Evolutionary conservation across 1,140 invertebrate genomes (phyloP).

Genomic region (Dufourea novaeangliae): DNA sequence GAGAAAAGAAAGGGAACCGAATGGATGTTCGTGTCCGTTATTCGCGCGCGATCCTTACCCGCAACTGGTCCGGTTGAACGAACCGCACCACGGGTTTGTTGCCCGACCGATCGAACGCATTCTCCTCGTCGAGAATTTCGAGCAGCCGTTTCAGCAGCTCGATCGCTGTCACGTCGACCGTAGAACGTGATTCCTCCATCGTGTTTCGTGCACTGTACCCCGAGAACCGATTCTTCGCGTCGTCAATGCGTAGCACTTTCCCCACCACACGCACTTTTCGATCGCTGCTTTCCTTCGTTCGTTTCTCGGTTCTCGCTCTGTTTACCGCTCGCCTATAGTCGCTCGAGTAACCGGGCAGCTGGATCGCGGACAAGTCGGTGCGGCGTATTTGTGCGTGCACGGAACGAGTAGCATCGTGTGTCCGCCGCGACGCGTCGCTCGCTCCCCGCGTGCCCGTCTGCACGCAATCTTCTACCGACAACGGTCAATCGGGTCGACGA

Average conservation of each 20-base stretch:
- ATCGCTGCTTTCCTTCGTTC: no score
- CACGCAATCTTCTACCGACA: background rate
- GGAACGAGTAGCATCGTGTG: background rate
- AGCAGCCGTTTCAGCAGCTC: constrained; percentile 68
- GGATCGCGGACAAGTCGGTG: no score
- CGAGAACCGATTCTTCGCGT: background rate
- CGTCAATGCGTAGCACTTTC: background rate
- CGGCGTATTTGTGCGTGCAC: no score
- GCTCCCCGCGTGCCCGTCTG: no score
- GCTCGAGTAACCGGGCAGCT: no score
- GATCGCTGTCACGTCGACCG: background rate
- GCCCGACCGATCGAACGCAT: constrained; percentile 67
- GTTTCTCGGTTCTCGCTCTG: no score
- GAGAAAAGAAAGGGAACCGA: background rate
- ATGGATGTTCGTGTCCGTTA: background rate
- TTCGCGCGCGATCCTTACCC: constrained; percentile 62
- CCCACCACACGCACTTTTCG: background rate
- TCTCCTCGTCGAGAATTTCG: constrained; percentile 70
- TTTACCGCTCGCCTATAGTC: no score
- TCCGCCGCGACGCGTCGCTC: no score
- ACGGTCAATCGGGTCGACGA: background rate
- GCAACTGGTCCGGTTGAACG: constrained; percentile 75
- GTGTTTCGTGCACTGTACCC: background rate
- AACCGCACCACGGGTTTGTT: constrained; percentile 75
- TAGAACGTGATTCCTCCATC: background rate